Base-by-base conservation (phyloP, 2,888 invertebrate genomes). In the Labia minor region DNA sequence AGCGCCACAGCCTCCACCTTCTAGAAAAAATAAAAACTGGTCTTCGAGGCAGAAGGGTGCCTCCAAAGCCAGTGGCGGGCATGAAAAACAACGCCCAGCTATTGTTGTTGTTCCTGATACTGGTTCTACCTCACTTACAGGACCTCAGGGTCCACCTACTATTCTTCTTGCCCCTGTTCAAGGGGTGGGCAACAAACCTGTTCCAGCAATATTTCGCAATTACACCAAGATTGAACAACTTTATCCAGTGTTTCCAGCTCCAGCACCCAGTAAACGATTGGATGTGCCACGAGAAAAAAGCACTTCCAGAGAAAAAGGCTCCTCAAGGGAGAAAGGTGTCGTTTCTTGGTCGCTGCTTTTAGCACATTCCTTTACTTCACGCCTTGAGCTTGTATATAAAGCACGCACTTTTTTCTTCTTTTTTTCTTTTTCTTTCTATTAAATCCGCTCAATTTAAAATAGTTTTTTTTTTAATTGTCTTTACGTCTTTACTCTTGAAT, bases 171-270 rank as follows among this genome's bases (percentile, higher is more conserved):
- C 67, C 62, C 65, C 67, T 16, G 67, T 63, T 33, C 67, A 69
- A 11, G 49, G 49, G 3, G 49, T 49, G 14, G 21, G 62, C 37
- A 61, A 37, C 26, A 65, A 62, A 21, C 77, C 78, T 65, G 86
- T 88, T 77, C 87, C 87, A 19, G 85, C 83, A 72, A 80, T 87
- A 67, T 88, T 88, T 77, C 86, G 87, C 76, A 85, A 86, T 73
- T 88, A 88, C 76, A 85, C 86, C 71, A 88, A 88, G 80, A 86
- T 88, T 71, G 87, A 88, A 76, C 84, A 87, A 73, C 87, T 90
- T 72, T 90, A 88, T 76, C 90, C 90, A 1, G 68, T 75, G 20
- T 76, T 75, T 67, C 67, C 67, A 14, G 33, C 49, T 49, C 49
- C 49, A 49, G 49, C 49, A 16, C 49, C 49, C 49, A 49, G 49